Base-by-base conservation (phyloP, 1,140 invertebrate species). In the Zaprionus camerounensis region DNA sequence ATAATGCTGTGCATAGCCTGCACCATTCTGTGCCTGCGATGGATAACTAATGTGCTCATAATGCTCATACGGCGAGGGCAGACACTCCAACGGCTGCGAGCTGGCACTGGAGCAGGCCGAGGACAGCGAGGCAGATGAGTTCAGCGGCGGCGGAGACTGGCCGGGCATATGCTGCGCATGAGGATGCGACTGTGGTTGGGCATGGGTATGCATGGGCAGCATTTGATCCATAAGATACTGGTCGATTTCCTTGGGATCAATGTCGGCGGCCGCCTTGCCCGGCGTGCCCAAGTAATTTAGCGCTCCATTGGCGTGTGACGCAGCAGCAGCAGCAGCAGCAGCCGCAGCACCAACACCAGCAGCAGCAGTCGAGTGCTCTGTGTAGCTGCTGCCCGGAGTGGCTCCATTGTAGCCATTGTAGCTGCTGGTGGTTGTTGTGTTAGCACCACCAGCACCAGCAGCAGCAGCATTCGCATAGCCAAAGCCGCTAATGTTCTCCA, bases 191-290 rank as follows among this genome's bases (percentile, higher is more conserved):
- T 66, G 59, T 28, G 49, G 61, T 34, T 53, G 76, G 0, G 22
- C 71, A 5, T 36, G 41, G 36, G 0, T 5, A 24, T 78, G 64
- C 31, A 92, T 75, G 59, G 91, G 91, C 72, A 91, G 69, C 87
- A 91, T 90, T 81, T 92, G 91, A 92, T 92, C 91, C 88, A 91
- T 92, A 62, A 93, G 81, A 84, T 93, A 93, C 90, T 93, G 92
- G 82, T 93, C 92, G 69, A 93, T 91, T 91, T 92, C 91, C 76
- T 92, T 92, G 56, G 88, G 90, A 87, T 93, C 92, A 80, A 93
- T 92, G 80, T 92, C 91, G 59, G 62, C 76, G 51, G 68, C 62
- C 67, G 76, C 63, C 69, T 82, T 73, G 76, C 46, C 57, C 56
- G 69, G n/a, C 53, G 38, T 72, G 62, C 72, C 51, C 71, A 82